Percentiles rank a stretch among this genome's conserved stretches.
Evolutionary conservation across 1,140 invertebrate species (phyloP).

Genomic region (Hyles vespertilio): DNA sequence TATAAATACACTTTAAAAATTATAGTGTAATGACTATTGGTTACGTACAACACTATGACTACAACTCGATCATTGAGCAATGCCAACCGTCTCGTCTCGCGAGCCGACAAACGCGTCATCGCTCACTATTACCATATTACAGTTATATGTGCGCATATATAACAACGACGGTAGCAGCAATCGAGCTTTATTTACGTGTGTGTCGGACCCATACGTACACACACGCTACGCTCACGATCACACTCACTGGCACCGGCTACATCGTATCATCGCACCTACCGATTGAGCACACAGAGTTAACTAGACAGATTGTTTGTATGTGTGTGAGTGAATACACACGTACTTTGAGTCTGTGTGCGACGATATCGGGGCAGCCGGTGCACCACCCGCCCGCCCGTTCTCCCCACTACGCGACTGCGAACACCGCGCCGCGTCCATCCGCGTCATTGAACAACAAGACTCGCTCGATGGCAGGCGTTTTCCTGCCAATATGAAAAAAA

Average conservation of each 20-base stretch:
- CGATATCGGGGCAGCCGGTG: slow-evolving; percentile 70
- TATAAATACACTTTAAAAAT: background rate
- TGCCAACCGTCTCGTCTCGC: slow-evolving; percentile 73
- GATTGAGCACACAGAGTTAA: slow-evolving; percentile 59
- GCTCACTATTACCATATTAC: slow-evolving; percentile 56
- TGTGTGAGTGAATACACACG: slow-evolving; percentile 43
- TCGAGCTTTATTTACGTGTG: slow-evolving; percentile 57
- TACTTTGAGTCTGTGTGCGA: slow-evolving; percentile 44
- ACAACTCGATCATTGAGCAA: slow-evolving; percentile 74
- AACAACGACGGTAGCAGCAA: slow-evolving; percentile 56
- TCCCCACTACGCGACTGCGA: slow-evolving; percentile 70
- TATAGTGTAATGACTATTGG: slow-evolving; percentile 28
- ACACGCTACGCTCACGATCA: slow-evolving; percentile 43
- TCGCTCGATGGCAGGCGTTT: slow-evolving; percentile 69
- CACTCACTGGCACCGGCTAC: slow-evolving; percentile 33
- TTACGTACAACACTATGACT: slow-evolving; percentile 61
- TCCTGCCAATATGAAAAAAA: slow-evolving; percentile 73
- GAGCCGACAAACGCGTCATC: slow-evolving; percentile 74
- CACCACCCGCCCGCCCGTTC: slow-evolving; percentile 60
- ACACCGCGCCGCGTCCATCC: slow-evolving; percentile 64
- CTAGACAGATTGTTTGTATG: slow-evolving; percentile 58
- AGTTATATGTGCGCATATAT: slow-evolving; percentile 71
- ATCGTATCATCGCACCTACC: slow-evolving; percentile 45
- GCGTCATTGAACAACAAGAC: slow-evolving; percentile 75
- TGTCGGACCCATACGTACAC: slow-evolving; percentile 48